phyloP scores from a whole-genome alignment of 2,888 invertebrate genomes.

The Lycocerus yunnanus region DNA sequence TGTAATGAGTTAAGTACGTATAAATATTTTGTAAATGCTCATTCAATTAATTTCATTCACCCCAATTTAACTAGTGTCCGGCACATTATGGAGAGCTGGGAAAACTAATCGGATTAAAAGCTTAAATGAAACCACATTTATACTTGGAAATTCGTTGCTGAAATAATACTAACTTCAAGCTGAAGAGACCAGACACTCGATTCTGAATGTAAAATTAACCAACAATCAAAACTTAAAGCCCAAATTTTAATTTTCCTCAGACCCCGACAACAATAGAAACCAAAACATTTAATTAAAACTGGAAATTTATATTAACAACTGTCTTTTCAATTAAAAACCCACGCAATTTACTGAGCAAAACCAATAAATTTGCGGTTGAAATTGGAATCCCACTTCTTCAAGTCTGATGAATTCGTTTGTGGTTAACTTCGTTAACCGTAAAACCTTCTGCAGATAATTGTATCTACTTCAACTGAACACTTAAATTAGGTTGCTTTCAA shows the following conservation, averaged over 20 bases:
- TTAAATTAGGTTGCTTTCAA: neutral
- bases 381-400: conserved; percentile 3
- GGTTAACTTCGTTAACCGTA: conserved; percentile 1
- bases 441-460: neutral
- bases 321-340: neutral
- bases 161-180: neutral
- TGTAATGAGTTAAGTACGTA: neutral
- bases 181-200: neutral
- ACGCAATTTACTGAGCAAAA: neutral
- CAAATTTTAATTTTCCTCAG: neutral
- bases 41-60: conserved; percentile 12
- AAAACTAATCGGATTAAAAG: conserved; percentile 19
- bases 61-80: conserved; percentile 20
- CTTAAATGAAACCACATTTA: conserved; percentile 14
- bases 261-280: neutral
- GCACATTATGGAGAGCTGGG: conserved; percentile 15
- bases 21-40: neutral
- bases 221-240: neutral
- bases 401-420: conserved; percentile 3
- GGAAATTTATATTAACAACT: neutral
- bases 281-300: neutral
- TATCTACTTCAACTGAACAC: neutral
- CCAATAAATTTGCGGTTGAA: conserved; percentile 3
- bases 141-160: conserved; percentile 9
- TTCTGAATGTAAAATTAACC: neutral